Evolutionary conservation across 2,113 vertebrate species (phyloP).

Genomic region (Nicator chloris): DNA sequence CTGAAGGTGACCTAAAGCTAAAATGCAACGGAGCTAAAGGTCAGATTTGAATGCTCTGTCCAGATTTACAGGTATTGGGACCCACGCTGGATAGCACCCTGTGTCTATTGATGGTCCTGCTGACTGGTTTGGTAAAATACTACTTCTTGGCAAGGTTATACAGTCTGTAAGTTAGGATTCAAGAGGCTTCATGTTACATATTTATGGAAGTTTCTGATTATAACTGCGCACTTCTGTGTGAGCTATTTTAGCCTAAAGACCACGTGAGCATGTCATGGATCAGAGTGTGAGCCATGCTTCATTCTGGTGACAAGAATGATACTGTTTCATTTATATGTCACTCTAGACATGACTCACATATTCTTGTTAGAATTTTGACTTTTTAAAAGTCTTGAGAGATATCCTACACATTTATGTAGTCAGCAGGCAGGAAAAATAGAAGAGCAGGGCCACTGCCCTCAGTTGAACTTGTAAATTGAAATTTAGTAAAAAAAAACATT

Average conservation of each 20-base stretch:
- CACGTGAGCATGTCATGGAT: not conserved
- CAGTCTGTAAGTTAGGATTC: not conserved
- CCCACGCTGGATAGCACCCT: accelerated
- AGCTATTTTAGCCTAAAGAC: not conserved
- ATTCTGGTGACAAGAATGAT: not conserved
- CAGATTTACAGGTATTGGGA: not conserved
- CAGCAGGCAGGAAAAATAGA: not conserved
- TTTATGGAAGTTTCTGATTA: not conserved
- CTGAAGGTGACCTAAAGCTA: not conserved
- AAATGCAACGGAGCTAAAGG: not conserved
- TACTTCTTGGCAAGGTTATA: not conserved
- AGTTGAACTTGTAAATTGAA: not conserved
- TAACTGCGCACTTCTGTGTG: not conserved
- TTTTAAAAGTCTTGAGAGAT: not conserved
- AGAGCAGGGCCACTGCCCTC: not conserved
- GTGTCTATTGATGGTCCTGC: not conserved
- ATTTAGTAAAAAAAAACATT: not conserved
- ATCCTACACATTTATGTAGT: not conserved
- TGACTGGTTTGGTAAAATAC: not conserved
- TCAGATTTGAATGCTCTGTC: not conserved
- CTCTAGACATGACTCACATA: not conserved
- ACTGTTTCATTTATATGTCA: not conserved
- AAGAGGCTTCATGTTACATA: not conserved
- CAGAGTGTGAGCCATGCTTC: not conserved
- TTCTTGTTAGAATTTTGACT: not conserved